Percentiles rank a stretch among this genome's conserved stretches.
Evolutionary conservation across 2,888 invertebrate species (phyloP).

Genomic region (Eristalis intricaria): DNA sequence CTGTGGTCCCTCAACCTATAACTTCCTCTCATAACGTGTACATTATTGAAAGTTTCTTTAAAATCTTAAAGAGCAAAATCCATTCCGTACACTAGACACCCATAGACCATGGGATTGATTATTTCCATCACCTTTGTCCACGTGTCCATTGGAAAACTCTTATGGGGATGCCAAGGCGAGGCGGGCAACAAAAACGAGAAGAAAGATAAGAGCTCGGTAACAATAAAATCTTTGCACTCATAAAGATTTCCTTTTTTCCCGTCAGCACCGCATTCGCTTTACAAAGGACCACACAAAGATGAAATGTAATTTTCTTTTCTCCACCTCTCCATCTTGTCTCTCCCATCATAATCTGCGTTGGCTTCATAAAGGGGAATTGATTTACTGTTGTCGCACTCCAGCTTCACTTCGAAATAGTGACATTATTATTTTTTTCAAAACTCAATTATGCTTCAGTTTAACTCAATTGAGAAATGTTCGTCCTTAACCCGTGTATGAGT

Average conservation of each 20-base stretch:
- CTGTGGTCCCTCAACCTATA: too few species aligned
- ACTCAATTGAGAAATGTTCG: conserved; percentile 18
- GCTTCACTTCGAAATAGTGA: neutral
- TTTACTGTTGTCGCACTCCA: conserved; percentile 16
- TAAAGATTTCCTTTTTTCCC: conserved; percentile 8
- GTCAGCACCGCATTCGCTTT: conserved; percentile 14
- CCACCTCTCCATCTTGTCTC: neutral
- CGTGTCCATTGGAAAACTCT: neutral
- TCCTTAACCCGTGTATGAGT: neutral
- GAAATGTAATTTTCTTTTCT: conserved; percentile 47
- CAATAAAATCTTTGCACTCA: conserved; percentile 36
- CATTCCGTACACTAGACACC: neutral
- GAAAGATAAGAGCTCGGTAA: neutral
- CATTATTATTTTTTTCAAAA: neutral
- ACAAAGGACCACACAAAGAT: conserved; percentile 33
- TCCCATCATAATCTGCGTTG: neutral
- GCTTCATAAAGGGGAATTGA: conserved; percentile 34
- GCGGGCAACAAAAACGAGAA: neutral
- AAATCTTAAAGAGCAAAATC: neutral
- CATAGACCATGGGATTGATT: neutral
- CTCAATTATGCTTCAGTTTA: conserved; percentile 22
- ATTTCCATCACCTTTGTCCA: neutral
- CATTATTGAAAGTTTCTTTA: neutral
- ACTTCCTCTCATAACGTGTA: too few species aligned
- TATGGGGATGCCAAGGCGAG: neutral